Conservation (phyloP, 2,888 invertebrate species). For the Isoperla grammatica region DNA sequence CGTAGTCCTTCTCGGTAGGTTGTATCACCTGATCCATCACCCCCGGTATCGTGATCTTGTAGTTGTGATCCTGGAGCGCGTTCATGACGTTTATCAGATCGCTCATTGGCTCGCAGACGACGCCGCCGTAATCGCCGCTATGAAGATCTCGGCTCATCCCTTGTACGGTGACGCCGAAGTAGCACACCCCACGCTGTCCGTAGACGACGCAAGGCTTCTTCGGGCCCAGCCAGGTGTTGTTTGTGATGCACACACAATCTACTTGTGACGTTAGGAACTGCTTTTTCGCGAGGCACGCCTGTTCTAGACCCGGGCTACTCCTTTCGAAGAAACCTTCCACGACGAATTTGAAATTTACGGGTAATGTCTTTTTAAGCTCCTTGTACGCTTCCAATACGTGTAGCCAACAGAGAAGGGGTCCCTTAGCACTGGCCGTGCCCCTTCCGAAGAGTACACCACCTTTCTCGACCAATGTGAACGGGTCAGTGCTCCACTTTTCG, state of each 20-base stretch:
- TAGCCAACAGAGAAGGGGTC: neutral
- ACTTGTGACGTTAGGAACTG: neutral
- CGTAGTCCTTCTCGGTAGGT: neutral
- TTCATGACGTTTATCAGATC: neutral
- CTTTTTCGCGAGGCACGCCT: neutral
- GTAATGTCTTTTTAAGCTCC: neutral
- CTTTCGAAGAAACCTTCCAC: slow-evolving; percentile 2
- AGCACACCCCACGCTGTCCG: slow-evolving; percentile 2
- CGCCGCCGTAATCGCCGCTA: slow-evolving; percentile 3
- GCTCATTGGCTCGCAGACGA: slow-evolving; percentile 5
- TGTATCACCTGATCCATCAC: neutral
- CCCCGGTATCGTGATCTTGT: neutral
- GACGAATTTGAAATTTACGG: neutral
- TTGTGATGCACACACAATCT: neutral
- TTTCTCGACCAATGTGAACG: neutral
- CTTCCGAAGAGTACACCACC: neutral
- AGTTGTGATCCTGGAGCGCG: neutral
- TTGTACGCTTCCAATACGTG: slow-evolving; percentile 6
- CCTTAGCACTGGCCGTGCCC: neutral
- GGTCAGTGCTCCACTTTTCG: neutral
- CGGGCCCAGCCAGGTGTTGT: slow-evolving; percentile 1
- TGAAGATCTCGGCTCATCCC: neutral
- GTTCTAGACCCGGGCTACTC: neutral
- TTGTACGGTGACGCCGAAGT: neutral
- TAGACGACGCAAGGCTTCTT: slow-evolving; percentile 9